phyloP scores from a whole-genome alignment of 2,113 vertebrate genomes.

The Albula goreensis region DNA sequence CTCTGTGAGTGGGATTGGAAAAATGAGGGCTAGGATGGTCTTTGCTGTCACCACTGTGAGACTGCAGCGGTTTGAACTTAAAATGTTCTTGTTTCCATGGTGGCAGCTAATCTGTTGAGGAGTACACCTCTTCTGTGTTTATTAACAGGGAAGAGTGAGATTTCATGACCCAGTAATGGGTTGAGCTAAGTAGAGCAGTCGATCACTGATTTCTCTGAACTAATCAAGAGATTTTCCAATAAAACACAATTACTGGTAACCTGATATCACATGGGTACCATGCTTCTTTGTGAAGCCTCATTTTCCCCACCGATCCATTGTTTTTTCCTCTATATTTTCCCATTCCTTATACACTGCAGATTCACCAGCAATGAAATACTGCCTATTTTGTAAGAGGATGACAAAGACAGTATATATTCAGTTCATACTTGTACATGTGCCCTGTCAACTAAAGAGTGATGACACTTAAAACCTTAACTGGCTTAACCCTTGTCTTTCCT shows the following conservation, averaged over 20 bases:
- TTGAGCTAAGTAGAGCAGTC: background rate
- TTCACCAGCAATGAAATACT: no score
- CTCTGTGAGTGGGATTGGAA: background rate
- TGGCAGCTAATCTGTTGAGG: slow-evolving; percentile 44
- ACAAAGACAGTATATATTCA: no score
- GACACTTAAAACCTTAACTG: no score
- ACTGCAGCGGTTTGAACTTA: slow-evolving; percentile 36
- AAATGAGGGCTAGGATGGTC: background rate
- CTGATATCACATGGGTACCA: background rate
- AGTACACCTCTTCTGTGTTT: background rate
- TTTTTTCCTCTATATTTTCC: no score
- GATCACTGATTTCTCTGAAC: background rate
- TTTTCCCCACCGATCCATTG: no score
- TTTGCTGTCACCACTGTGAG: slow-evolving; percentile 16
- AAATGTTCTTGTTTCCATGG: slow-evolving; percentile 62
- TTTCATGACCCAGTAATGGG: background rate
- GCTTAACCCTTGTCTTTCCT: no score
- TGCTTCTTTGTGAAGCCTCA: background rate
- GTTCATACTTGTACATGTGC: no score
- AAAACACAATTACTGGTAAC: background rate
- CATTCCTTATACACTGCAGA: no score
- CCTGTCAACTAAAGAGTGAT: no score
- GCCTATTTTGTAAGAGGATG: no score
- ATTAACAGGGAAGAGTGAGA: background rate
- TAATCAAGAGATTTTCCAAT: background rate